Base-by-base conservation (phyloP, 1,140 invertebrate species). In the Temnothorax nylanderi region DNA sequence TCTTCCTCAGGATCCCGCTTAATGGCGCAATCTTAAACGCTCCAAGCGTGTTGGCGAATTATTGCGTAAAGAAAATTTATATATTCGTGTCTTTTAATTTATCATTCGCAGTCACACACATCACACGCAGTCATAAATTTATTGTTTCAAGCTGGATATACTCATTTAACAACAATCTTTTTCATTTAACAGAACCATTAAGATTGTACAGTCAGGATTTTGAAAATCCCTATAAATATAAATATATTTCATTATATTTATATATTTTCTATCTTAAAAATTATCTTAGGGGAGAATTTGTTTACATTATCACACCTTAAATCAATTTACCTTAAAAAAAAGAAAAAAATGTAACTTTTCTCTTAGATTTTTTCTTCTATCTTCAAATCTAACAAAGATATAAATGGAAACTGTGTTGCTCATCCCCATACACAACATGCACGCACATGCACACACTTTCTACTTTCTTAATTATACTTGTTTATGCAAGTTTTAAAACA, bases 61-160 rank as follows among this genome's bases (percentile, higher is more conserved):
- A 64, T 64, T 69, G 21, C 56, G 49, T 26, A 60, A 76, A 54
- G 32, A 56, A 51, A 60, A 41, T 75, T 44, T 44, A 58, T 26
- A 26, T 26, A 26, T 58, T n/a, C 56, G 10, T 2, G 74, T 18
- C 16, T 60, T 41, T 60, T 76, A 76, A 76, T 32, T 76, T 76
- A 76, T 76, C 8, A 47, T 16, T 60, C 3, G n/a, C 10, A 47
- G 11, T 16, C 34, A 51, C 18, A 41, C 21, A 41, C 7, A 26
- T 26, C 26, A 26, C 26, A 26, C 26, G 26, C 26, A 26, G 26
- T 26, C 26, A 26, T 1, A 47, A 21, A 44, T 41, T 60, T 7
- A n/a, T 41, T 7, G 7, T 74, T 62, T 74, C 34, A 18, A 74
- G 51, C 32, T 54, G 6, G 0, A 54, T 56, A 34, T 75, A 7